Evolutionary conservation across 1,140 invertebrate species (phyloP).

Genomic region (Lordiphosa clarofinis): DNA sequence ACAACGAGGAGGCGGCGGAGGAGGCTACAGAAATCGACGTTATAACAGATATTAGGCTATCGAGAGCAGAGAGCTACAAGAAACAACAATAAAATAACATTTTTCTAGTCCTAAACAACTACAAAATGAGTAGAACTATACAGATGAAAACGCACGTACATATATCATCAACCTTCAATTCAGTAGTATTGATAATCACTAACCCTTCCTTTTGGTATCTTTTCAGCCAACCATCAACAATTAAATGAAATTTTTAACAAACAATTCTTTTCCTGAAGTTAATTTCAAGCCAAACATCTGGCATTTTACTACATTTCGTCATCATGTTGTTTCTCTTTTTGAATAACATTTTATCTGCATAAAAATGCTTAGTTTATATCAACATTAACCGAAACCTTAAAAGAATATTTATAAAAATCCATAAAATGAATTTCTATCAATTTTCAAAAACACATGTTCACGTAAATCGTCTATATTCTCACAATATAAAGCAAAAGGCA

Average conservation of each 20-base stretch:
- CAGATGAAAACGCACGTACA: not conserved
- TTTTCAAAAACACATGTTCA: no score
- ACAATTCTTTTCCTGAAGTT: constrained; percentile 14
- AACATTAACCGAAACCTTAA: no score
- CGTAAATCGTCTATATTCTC: no score
- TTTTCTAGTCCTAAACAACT: constrained; percentile 58
- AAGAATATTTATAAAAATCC: no score
- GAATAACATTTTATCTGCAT: no score
- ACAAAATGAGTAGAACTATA: no score
- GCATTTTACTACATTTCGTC: not conserved
- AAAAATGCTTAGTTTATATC: no score
- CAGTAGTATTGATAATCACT: constrained; percentile 44
- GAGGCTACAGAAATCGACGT: constrained; percentile 59
- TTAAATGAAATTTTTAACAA: constrained; percentile 11
- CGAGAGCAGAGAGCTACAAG: not conserved
- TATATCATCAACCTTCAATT: not conserved
- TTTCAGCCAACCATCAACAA: constrained; percentile 39
- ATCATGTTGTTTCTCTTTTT: no score
- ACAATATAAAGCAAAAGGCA: no score
- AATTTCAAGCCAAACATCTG: no score
- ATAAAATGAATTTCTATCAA: no score
- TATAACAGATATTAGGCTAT: constrained; percentile 65
- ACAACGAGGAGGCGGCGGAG: constrained; percentile 44
- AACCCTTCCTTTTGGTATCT: constrained; percentile 40
- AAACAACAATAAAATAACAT: constrained; percentile 10